These are phyloP conservation scores for Amiota communis DNA, from an alignment of 2,888 invertebrate genomes.

Conservation along the genomic window DNA sequence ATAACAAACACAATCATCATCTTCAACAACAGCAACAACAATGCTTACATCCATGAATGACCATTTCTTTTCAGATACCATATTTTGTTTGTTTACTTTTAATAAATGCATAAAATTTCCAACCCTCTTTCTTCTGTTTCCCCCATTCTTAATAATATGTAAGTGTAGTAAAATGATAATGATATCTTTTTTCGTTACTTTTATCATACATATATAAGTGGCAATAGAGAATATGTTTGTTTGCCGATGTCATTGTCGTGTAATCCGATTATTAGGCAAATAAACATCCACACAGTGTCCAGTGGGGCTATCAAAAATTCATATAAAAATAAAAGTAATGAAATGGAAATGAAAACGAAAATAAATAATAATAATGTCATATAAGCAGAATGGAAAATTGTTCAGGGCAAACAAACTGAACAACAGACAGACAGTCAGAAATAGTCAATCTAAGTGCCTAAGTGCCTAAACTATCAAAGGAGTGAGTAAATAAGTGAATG, in stretches of 20 bases:
- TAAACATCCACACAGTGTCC: slow-evolving; percentile 33
- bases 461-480: background rate
- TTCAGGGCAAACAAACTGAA: background rate
- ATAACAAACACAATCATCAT: too few species aligned
- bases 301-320: background rate
- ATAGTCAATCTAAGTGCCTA: background rate
- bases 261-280: slow-evolving; percentile 41
- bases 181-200: too few species aligned
- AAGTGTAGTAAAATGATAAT: too few species aligned
- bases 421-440: background rate
- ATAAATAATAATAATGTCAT: too few species aligned
- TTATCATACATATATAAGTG: too few species aligned
- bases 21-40: too few species aligned
- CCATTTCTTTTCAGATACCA: too few species aligned
- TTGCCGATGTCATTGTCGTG: slow-evolving; percentile 1
- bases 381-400: too few species aligned
- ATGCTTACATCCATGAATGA: too few species aligned
- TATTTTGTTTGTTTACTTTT: slow-evolving; percentile 5
- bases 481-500: background rate
- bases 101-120: slow-evolving; percentile 1
- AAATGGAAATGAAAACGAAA: background rate
- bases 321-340: slow-evolving; percentile 1
- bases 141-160: too few species aligned
- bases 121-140: too few species aligned
- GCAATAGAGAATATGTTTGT: background rate